Evolutionary conservation across 2,888 invertebrate species (phyloP), one percentile per base, ranked within the genome.

Genomic region (Cephalotes varians): DNA sequence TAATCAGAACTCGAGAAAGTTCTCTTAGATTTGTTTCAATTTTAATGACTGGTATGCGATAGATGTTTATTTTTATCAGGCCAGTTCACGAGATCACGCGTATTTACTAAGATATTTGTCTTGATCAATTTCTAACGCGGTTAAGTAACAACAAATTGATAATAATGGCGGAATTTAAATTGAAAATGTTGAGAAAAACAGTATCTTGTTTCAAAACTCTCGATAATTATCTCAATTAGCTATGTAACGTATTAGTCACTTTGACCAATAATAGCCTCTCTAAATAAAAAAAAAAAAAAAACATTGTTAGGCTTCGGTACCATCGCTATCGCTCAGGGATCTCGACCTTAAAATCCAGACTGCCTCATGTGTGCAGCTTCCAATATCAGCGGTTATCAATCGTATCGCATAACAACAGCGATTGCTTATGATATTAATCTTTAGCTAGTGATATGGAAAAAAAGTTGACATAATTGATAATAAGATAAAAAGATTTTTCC

Each of bases 181-280:
- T 71, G 10, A 56, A n/a, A n/a, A n/a, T n/a, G n/a, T n/a, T 40
- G 37, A 25, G 21, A 65, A 64, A 65, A 25, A 10, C 1, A 44
- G 28, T 12, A n/a, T 49, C 31, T 49, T 28, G 7, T 69, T 34
- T 34, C 10, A 37, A 31, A 37, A 64, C 10, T 25, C 51, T 25
- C 51, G 72, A 79, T 83, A 81, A 73, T 64, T 76, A 76, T 37
- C 49, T 62, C 31, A 31, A 51, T 37, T 67, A 60, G 18, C 64
- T 71, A 40, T 64, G 40, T 82, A 79, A 85, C 47, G 31, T 21
- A 79, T 82, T 79, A 83, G 56, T 72, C 79, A 79, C 31, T 49
- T 64, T 62, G 9, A n/a, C 10, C n/a, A 47, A 56, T 28, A 49
- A 7, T n/a, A 49, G 49, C 49, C n/a, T 49, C n/a, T 49, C 15